These are phyloP conservation scores for Phylloscopus trochiloides DNA, from an alignment of 2,113 vertebrate species.

Conservation along the genomic window DNA sequence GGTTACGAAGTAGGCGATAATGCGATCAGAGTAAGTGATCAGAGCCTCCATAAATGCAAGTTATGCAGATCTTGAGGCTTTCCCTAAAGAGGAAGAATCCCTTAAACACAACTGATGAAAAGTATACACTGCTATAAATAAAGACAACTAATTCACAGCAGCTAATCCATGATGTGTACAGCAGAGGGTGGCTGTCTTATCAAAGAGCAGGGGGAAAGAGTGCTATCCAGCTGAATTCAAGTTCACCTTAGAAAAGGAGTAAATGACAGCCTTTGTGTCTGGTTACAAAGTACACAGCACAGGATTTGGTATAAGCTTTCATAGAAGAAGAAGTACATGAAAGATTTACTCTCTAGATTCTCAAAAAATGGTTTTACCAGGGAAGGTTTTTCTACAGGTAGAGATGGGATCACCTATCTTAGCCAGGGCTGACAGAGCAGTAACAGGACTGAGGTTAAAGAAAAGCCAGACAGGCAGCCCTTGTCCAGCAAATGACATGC, in stretches of 20 bases:
- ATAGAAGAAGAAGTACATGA: neutral
- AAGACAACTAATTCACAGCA: neutral
- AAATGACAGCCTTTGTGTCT: fast-evolving
- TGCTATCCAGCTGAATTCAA: neutral
- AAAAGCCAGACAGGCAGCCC: neutral
- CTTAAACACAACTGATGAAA: neutral
- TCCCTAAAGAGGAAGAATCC: neutral
- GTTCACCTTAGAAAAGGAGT: neutral
- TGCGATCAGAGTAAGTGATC: neutral
- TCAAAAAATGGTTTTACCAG: neutral
- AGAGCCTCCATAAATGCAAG: neutral
- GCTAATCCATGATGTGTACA: neutral
- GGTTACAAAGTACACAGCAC: neutral
- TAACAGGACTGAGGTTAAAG: neutral
- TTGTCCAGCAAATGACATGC: neutral
- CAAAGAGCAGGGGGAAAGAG: fast-evolving
- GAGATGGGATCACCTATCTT: neutral
- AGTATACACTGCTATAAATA: neutral
- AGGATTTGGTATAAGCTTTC: neutral
- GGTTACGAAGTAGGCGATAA: fast-evolving
- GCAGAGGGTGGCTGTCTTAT: neutral
- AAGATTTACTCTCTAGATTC: neutral
- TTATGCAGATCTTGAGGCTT: neutral
- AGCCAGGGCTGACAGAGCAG: neutral
- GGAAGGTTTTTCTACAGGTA: neutral